Percentiles rank a stretch among this genome's conserved stretches.
Evolutionary conservation across 35 echinoderm and acorn worm species (phyloP).

Genomic region (Apostichopus parvimensis): DNA sequence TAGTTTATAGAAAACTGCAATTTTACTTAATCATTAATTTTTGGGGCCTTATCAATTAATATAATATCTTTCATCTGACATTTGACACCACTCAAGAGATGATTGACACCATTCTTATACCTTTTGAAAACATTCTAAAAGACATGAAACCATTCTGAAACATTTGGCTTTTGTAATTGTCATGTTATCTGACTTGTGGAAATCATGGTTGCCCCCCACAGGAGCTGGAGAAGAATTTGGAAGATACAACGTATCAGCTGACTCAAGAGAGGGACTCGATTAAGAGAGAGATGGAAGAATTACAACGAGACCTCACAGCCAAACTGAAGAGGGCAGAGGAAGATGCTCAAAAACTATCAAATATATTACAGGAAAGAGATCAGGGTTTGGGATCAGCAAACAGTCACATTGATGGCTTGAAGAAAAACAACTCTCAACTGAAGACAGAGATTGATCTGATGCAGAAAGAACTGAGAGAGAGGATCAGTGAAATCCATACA

Average conservation of each 20-base stretch:
- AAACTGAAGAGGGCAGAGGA: conserved; percentile 80
- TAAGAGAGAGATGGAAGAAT: conserved; percentile 60
- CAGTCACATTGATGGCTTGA: conserved; percentile 67
- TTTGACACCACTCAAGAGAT: too few species aligned
- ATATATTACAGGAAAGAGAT: conserved; percentile 75
- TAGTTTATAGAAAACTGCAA: too few species aligned
- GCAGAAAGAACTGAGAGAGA: conserved; percentile 73
- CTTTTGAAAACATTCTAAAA: too few species aligned
- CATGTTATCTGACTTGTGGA: too few species aligned
- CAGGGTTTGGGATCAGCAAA: conserved; percentile 94
- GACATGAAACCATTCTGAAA: too few species aligned
- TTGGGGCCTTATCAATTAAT: too few species aligned
- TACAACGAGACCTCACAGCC: conserved; percentile 56
- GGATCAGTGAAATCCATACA: conserved; percentile 54
- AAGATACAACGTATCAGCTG: conserved; percentile 65
- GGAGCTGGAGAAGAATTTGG: conserved; percentile 75
- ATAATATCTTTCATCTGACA: too few species aligned
- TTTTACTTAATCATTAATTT: too few species aligned
- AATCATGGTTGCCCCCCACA: too few species aligned
- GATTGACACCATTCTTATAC: too few species aligned
- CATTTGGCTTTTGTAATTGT: too few species aligned
- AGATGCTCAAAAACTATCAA: conserved; percentile 67
- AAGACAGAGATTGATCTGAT: conserved; percentile 71
- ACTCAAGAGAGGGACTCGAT: conserved; percentile 66
- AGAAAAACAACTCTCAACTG: conserved; percentile 67